Percentiles rank a stretch among this genome's conserved stretches.
These are phyloP conservation scores for Thalassoma bifasciatum DNA, from an alignment of 2,113 vertebrate species.

Conservation along the genomic window DNA sequence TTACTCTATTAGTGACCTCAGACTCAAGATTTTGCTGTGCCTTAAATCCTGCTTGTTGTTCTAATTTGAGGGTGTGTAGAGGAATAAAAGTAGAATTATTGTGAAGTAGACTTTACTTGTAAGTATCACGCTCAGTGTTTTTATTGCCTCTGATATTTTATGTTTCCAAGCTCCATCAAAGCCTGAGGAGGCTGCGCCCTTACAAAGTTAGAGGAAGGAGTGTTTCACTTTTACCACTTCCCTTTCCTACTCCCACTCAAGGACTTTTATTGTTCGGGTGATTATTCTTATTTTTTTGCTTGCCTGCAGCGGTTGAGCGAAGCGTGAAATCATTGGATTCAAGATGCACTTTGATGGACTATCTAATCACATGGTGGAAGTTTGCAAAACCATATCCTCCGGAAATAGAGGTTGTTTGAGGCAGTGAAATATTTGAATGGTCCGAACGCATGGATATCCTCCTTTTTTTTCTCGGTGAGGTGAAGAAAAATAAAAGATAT, in stretches of 20 bases:
- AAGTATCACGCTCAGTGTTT: background rate
- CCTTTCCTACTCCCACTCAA: slow-evolving; percentile 38
- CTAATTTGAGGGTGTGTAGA: background rate
- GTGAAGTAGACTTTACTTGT: background rate
- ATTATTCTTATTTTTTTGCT: slow-evolving; percentile 24
- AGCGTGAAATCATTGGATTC: slow-evolving; percentile 53
- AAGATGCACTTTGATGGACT: slow-evolving; percentile 40
- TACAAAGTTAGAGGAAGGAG: slow-evolving; percentile 31
- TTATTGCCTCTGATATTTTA: slow-evolving; percentile 6
- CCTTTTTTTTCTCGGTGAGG: background rate
- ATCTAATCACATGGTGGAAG: slow-evolving; percentile 42
- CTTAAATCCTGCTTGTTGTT: background rate
- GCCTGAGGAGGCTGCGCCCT: slow-evolving; percentile 18
- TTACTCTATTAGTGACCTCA: background rate
- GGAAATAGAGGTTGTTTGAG: slow-evolving; percentile 30
- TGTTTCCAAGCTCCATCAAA: slow-evolving; percentile 19
- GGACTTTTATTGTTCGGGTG: slow-evolving; percentile 47
- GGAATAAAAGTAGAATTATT: too few species aligned
- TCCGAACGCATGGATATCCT: slow-evolving; percentile 7
- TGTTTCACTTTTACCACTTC: slow-evolving; percentile 47
- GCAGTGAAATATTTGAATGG: slow-evolving; percentile 21
- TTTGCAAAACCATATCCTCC: slow-evolving; percentile 34
- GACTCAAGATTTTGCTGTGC: background rate
- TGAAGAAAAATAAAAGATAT: background rate
- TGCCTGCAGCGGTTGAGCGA: slow-evolving; percentile 40